Evolutionary conservation across 2,797 vertebrate species (phyloP), one percentile per base, ranked within the genome.

Genomic region (Falco berigora): DNA sequence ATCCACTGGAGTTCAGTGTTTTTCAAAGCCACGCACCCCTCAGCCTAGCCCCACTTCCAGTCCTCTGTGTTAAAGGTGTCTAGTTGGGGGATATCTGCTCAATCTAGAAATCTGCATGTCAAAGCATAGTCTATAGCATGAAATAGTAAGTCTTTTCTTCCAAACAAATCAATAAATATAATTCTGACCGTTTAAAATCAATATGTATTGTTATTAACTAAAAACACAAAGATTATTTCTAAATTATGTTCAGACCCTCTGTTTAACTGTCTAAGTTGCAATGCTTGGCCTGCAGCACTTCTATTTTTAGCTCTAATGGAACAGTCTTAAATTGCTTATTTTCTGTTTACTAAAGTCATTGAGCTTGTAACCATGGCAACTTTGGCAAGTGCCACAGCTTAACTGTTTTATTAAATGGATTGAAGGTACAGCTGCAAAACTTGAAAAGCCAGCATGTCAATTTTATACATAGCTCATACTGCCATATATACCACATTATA

Each of bases 341-440:
- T 98, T 98, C 97, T 98, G 97, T 98, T 98, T 98, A 98, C 97
- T 97, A 98, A 98, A 98, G 97, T 97, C 94, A 96, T 96, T 97
- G 94, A 77, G 81, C 97, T 97, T 97, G 98, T 98, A 98, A 95
- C 98, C 96, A 98, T 98, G 97, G 98, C 88, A 98, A 98, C 98
- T 67, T 73, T 94, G 97, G 96, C 97, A 97, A 98, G 97, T 97
- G 97, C 94, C 97, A 94, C 90, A 96, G 97, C 94, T 96, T 95
- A 98, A 97, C 95, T 97, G 95, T 97, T 98, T 98, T 98, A 97
- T 97, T 97, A 98, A 97, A 97, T 97, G 94, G 97, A 96, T 97
- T 92, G 92, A 97, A 98, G 84, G 95, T 88, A 83, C 88, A 97
- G 90, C 95, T 96, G 94, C 96, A 97, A 88, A 97, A 91, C 91